Evolutionary conservation across 2,797 vertebrate genomes (phyloP).

Genomic region (Garrulus glandarius): DNA sequence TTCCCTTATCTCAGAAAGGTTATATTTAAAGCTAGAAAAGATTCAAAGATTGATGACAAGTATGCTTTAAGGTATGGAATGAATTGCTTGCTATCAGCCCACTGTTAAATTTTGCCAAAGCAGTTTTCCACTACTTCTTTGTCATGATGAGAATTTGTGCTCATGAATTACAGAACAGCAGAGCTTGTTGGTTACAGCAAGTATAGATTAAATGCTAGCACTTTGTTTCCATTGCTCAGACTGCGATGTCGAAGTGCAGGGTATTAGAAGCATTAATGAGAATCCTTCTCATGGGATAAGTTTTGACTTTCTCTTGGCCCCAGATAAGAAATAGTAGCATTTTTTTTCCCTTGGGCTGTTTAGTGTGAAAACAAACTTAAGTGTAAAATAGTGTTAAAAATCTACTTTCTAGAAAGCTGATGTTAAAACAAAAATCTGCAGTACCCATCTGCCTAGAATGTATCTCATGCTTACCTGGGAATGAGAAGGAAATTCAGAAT

Average conservation of each 20-base stretch:
- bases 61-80: not conserved
- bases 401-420: not conserved
- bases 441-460: not conserved
- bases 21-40: not conserved
- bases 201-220: conserved; percentile 18
- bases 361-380: not conserved
- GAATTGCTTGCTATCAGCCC: not conserved
- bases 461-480: not conserved
- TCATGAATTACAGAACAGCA: not conserved
- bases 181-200: not conserved
- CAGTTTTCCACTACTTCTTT: not conserved
- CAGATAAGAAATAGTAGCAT: not conserved
- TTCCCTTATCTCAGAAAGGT: not conserved
- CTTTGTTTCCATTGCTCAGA: conserved; percentile 11
- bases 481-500: not conserved
- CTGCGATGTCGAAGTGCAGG: not conserved
- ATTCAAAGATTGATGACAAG: not conserved
- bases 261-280: not conserved
- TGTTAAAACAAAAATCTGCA: not conserved
- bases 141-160: not conserved
- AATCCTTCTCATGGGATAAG: not conserved
- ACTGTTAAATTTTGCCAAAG: not conserved
- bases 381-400: not conserved
- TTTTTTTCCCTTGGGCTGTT: not conserved
- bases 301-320: not conserved